A percentile compares a stretch with the other conserved stretches of the same genome.
Conservation (phyloP, 2,113 vertebrate species). For the Probosciger aterrimus region DNA sequence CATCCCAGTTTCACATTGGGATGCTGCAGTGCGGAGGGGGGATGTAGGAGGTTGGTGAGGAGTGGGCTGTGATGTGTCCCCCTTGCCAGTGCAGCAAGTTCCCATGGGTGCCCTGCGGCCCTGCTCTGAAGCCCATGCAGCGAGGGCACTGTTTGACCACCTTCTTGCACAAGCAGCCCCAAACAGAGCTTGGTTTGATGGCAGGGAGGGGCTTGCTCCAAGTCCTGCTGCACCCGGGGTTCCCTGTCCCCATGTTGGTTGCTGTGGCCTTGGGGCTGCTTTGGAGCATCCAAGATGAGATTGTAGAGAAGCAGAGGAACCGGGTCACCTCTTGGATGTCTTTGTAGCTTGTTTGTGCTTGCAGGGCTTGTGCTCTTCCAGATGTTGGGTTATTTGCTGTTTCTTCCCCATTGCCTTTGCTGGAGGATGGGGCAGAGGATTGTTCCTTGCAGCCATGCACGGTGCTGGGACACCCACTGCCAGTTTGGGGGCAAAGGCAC, state of each 20-base stretch:
- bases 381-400: neutral
- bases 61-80: accelerated
- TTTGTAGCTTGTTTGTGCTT: neutral
- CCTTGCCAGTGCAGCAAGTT: neutral
- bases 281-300: neutral
- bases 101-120: neutral
- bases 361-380: neutral
- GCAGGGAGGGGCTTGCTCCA: neutral
- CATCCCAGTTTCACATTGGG: neutral
- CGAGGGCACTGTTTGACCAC: accelerated
- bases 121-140: neutral
- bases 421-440: neutral
- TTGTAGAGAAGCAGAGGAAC: neutral
- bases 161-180: neutral
- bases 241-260: neutral
- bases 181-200: accelerated
- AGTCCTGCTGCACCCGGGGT: neutral
- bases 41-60: neutral
- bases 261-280: accelerated
- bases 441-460: accelerated
- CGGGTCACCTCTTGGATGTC: accelerated
- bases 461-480: neutral
- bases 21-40: neutral
- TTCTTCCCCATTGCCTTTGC: neutral
- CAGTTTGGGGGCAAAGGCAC: accelerated